Evolutionary conservation across 2,113 vertebrate species (phyloP).

Genomic region (Gobio gobio): DNA sequence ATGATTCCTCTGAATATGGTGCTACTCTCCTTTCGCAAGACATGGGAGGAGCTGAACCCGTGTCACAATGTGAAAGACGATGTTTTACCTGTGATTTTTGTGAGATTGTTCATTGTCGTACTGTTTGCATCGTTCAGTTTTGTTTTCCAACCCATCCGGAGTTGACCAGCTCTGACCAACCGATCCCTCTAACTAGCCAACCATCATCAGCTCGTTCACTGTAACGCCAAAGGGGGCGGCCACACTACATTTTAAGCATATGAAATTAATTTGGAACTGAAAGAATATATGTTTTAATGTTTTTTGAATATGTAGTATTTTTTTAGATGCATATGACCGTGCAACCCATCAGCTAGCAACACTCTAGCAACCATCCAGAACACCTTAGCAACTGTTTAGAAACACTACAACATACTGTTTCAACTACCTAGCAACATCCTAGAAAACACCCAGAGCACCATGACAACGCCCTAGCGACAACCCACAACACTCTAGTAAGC

Average conservation of each 20-base stretch:
- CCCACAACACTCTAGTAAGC: neutral
- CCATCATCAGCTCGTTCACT: neutral
- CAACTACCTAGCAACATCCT: neutral
- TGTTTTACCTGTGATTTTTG: conserved; percentile 3
- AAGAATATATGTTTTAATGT: no score
- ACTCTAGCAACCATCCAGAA: neutral
- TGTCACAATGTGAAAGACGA: neutral
- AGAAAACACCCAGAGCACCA: neutral
- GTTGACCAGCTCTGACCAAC: neutral
- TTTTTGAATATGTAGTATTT: no score
- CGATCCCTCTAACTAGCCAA: neutral
- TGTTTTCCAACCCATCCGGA: neutral
- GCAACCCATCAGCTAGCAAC: no score
- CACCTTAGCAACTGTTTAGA: neutral
- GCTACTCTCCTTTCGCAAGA: conserved; percentile 22
- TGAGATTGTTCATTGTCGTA: neutral
- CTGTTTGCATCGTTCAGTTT: neutral
- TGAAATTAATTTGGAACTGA: neutral
- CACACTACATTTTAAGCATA: neutral
- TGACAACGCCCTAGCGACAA: neutral
- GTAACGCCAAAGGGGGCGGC: neutral
- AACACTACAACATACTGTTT: neutral
- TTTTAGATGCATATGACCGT: no score
- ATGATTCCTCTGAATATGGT: conserved; percentile 26
- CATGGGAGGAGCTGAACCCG: conserved; percentile 1